These are phyloP conservation scores for Horisme vitalbata DNA, from an alignment of 2,888 invertebrate genomes.

Conservation along the genomic window DNA sequence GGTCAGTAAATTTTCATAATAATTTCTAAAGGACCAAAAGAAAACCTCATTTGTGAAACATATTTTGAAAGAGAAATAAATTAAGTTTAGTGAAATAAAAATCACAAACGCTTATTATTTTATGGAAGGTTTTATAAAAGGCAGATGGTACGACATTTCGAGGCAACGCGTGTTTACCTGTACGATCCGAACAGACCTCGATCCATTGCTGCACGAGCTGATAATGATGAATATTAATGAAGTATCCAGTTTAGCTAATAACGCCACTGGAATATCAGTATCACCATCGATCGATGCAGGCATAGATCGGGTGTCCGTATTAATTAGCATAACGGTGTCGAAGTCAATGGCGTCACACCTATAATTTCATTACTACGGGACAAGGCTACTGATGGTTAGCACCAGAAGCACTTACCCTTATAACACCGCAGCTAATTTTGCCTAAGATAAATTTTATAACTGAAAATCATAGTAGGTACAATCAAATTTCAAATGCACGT, in stretches of 20 bases:
- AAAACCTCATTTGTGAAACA: slow-evolving; percentile 29
- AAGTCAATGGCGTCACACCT: slow-evolving; percentile 64
- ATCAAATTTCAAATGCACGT: slow-evolving; percentile 7
- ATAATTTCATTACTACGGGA: slow-evolving; percentile 72
- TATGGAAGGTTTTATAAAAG: slow-evolving; percentile 1
- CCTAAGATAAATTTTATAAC: too few relatives aligned
- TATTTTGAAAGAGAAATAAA: slow-evolving; percentile 24
- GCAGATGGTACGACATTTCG: too few relatives aligned
- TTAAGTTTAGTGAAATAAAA: slow-evolving; percentile 11
- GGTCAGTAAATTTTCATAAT: slow-evolving; percentile 42
- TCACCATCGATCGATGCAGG: slow-evolving; percentile 17
- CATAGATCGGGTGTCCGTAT: slow-evolving; percentile 38
- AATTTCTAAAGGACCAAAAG: slow-evolving; percentile 27
- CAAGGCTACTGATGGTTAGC: slow-evolving; percentile 66
- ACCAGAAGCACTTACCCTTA: slow-evolving; percentile 36
- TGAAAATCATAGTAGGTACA: too few relatives aligned
- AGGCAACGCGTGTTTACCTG: too few relatives aligned
- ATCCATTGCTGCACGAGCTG: slow-evolving; percentile 2
- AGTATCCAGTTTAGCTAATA: slow-evolving; percentile 16
- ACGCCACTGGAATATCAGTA: slow-evolving; percentile 20
- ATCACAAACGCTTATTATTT: slow-evolving; percentile 10
- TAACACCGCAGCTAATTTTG: slow-evolving; percentile 6
- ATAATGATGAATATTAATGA: slow-evolving; percentile 20
- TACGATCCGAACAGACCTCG: slow-evolving; percentile 3
- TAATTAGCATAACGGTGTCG: slow-evolving; percentile 66